Evolutionary conservation across 2,113 vertebrate species (phyloP).

Genomic region (Chelonoidis abingdonii): DNA sequence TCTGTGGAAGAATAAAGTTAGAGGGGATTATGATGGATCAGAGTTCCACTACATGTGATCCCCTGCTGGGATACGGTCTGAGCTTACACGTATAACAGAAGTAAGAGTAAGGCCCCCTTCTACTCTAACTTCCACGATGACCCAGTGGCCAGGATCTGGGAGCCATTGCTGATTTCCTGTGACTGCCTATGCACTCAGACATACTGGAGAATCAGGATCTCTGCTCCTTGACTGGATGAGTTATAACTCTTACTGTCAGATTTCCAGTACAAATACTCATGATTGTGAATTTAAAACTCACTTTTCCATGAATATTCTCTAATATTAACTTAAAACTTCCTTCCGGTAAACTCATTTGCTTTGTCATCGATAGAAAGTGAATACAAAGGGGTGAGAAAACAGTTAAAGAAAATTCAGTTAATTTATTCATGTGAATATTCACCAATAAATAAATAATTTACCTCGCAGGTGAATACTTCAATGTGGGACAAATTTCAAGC

Average conservation of each 20-base stretch:
- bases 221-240: background rate
- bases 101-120: background rate
- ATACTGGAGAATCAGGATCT: background rate
- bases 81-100: background rate
- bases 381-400: background rate
- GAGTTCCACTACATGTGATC: background rate
- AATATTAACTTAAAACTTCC: background rate
- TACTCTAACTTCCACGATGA: background rate
- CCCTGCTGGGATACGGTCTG: background rate
- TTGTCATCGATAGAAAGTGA: background rate
- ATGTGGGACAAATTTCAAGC: background rate
- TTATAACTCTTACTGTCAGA: fast-evolving
- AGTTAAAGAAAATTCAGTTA: background rate
- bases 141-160: background rate
- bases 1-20: background rate
- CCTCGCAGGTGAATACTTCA: too few species aligned
- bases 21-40: background rate
- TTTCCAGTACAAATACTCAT: background rate
- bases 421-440: background rate
- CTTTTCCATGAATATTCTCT: background rate
- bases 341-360: background rate
- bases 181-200: background rate
- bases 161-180: background rate
- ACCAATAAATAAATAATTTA: background rate
- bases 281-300: background rate